Evolutionary conservation across 2,797 vertebrate species (phyloP), one percentile per base, ranked within the genome.

Genomic region (Xenopus petersii): DNA sequence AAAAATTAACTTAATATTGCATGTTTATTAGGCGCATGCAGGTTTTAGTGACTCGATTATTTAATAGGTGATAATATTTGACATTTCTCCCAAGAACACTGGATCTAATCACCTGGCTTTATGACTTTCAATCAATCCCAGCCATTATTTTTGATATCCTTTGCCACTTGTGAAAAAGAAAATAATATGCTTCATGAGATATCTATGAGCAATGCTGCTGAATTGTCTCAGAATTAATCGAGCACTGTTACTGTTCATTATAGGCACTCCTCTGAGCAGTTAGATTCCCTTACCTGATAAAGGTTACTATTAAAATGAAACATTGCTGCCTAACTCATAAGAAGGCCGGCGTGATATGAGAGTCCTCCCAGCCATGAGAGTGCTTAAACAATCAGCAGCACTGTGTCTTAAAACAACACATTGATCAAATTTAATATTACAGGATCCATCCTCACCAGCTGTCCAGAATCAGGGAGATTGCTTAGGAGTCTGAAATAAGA

Each of bases 401-500:
- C 70, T 26, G 61, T 61, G 56, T 55, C 58, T 62, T 62, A 16
- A 65, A 42, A 42, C 36, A 42, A 42, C 36, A 7, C 36, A 42
- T 3, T 42, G 36, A 42, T 42, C 47, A 46, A 26, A 62, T 61
- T 73, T 33, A 55, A 63, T 85, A 93, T 94, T 89, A 98, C 96
- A 82, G 82, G 91, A 93, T 81, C 88, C 87, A 75, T 82, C 84
- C 86, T 88, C 84, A 21, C 84, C 73, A 77, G 83, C 82, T 68
- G 90, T 90, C 90, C 93, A 0, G 97, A 98, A 68, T 87, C 82
- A 10, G 96, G 96, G 78, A 98, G 93, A 75, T 94, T 91, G 54
- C 93, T 91, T 90, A 96, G 87, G 79, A 98, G 87, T 77, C 98
- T 99, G 87, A 77, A 89, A 9, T 89, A 83, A 81, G 84, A 47